Evolutionary conservation across 2,888 invertebrate species (phyloP), one percentile per base, ranked within the genome.

Genomic region (Cerastis rubricosa): DNA sequence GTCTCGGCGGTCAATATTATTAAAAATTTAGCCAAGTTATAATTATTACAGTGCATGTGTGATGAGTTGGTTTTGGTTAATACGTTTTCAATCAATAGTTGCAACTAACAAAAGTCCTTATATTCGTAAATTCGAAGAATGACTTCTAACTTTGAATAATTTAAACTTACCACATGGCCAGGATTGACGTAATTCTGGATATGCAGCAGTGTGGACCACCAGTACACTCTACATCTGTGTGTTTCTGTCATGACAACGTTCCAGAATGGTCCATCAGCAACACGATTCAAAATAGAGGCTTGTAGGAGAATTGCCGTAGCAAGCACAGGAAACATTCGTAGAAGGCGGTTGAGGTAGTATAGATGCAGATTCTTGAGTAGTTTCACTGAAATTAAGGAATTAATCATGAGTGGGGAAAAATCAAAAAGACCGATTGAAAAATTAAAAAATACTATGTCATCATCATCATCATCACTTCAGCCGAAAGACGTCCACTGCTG

Each of bases 131-230:
- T 61, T 22, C 19, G 11, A 61, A 61, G 19, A 22, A 35, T 35
- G 9, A 5, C 19, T 1, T 35, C 19, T 7, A 29, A 29, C 11
- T 17, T n/a, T 17, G 40, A 63, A 40, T 22, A 35, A 19, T 61
- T 9, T 40, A 22, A 1, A 88, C 92, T 89, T 65, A 94, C 94
- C 78, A 90, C 88, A n/a, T 85, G 61, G 0, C 6, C 17, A 0
- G 91, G 90, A 63, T 90, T 93, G 0, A 92, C 86, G 72, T 84
- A 94, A 75, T 95, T 95, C 75, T 95, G 95, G 22, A 95, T 83
- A 76, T 95, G 91, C 29, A 95, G 82, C 17, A 95, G 71, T 0
- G 95, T 93, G 0, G 92, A 83, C 95, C 95, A 95, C 95, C 95
- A 95, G 74, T 89, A 91, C 0, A 88, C 83, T 65, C 94, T 87